Evolutionary conservation across 2,113 vertebrate species (phyloP), one percentile per base, ranked within the genome.

Genomic region (Tricholaema leucomelas): DNA sequence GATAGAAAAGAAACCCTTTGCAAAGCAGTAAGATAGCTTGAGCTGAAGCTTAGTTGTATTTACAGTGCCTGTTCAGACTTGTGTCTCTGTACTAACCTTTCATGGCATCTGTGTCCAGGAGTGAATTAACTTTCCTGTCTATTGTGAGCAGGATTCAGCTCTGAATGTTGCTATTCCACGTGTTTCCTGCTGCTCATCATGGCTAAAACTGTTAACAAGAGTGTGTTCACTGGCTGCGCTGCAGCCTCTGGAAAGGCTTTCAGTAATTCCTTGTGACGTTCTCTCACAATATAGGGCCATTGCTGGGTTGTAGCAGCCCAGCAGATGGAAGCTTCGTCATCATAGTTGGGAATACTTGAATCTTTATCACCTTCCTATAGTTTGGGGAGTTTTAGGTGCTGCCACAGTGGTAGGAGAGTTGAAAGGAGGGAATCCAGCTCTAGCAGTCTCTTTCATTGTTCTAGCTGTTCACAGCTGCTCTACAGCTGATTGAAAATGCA

Each of bases 61-160:
- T 84, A 46, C 60, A 56, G 56, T 12, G 50, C 36, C 60, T 66
- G 31, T 59, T 83, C 76, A 91, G 69, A 15, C 56, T 61, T 12
- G 0, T 48, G 40, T 60, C 46, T 84, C 85, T 63, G 64, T 28
- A 67, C 52, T 59, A 86, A 78, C 64, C 60, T 83, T 70, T 50
- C 74, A 48, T 80, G 76, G 64, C 3, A 0, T 59, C 69, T 81
- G 36, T 61, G 0, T 74, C 54, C 80, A 46, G 46, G 31, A 71
- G 33, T 52, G 85, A 92, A 90, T 94, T 88, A 81, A 80, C 70
- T 91, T 86, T 64, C 60, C 83, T 33, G 15, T 86, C 15, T 5
- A 56, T 74, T 0, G 1, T 72, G 61, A 83, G 73, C 54, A 46
- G 70, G 42, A 86, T 89, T 91, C 20, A 71, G 33, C 61, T 81